These are phyloP conservation scores for Galendromus occidentalis DNA, from an alignment of 1,140 invertebrate species.

Conservation along the genomic window DNA sequence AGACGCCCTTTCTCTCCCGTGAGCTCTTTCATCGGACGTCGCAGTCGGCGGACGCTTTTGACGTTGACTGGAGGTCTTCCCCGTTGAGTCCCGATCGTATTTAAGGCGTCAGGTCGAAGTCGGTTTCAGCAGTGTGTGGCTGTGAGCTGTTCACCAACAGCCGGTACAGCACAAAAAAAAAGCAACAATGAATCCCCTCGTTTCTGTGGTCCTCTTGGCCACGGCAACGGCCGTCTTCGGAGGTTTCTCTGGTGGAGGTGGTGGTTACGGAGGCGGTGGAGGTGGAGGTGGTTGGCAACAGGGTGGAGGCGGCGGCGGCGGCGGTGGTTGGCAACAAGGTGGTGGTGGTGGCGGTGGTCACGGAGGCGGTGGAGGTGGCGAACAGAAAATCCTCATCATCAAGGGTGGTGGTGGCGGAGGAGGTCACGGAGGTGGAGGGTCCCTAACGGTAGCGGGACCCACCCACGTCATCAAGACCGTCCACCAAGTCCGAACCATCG, in stretches of 20 bases:
- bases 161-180: not conserved
- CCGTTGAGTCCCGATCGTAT: not conserved
- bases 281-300: conserved; percentile 14
- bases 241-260: conserved; percentile 13
- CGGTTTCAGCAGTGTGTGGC: not conserved
- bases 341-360: not conserved
- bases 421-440: not conserved
- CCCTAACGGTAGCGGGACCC: not conserved
- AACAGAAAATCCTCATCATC: conserved; percentile 9
- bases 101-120: not conserved
- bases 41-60: too few relatives aligned
- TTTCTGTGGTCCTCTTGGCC: conserved; percentile 6
- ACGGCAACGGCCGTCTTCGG: not conserved
- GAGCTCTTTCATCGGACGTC: too few relatives aligned
- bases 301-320: conserved; percentile 17
- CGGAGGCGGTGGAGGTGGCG: not conserved
- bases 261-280: conserved; percentile 15
- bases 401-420: conserved; percentile 10
- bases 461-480: conserved; percentile 8
- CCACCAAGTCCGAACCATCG: conserved; percentile 5
- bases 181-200: conserved; percentile 4
- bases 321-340: conserved; percentile 10
- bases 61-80: too few relatives aligned
- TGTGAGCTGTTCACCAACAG: not conserved
- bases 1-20: too few relatives aligned